Conservation (phyloP, 2,113 vertebrate species). For the Drymodes brunneopygia region DNA sequence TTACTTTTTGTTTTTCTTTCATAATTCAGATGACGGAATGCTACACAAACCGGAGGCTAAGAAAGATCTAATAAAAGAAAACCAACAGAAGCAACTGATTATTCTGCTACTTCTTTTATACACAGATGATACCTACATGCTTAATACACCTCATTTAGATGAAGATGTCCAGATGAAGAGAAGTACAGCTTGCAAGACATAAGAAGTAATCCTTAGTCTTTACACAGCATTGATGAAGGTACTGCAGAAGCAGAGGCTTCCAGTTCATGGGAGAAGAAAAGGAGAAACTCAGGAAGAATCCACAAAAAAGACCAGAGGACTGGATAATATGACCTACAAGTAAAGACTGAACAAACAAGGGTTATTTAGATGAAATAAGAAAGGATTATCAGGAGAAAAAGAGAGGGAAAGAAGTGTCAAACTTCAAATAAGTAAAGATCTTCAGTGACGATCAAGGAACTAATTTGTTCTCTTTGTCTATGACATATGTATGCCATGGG, state of each 20-base stretch:
- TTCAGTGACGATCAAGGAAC: not conserved
- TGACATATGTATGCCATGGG: not conserved
- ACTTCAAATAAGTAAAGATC: not conserved
- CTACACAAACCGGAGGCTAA: not conserved
- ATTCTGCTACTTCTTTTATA: not conserved
- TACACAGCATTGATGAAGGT: not conserved
- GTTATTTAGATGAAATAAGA: not conserved
- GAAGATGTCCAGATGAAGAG: not conserved
- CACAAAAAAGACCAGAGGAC: not conserved
- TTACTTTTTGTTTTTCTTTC: not conserved
- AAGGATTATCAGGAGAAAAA: not conserved
- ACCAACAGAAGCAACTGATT: not conserved
- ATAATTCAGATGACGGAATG: not conserved
- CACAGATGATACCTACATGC: not conserved
- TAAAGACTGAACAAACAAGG: not conserved
- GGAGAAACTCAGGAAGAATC: not conserved
- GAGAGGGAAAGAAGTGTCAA: not conserved
- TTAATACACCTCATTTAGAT: not conserved
- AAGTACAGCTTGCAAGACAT: not conserved
- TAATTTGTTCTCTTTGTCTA: not conserved
- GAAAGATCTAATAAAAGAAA: not conserved
- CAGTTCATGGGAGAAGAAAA: not conserved
- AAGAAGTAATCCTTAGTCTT: not conserved
- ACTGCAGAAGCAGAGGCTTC: not conserved
- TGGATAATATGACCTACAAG: not conserved